A percentile compares a stretch with the other conserved stretches of the same genome.
Conservation (phyloP, 1,140 invertebrate species). For the Lepidostoma basale region DNA sequence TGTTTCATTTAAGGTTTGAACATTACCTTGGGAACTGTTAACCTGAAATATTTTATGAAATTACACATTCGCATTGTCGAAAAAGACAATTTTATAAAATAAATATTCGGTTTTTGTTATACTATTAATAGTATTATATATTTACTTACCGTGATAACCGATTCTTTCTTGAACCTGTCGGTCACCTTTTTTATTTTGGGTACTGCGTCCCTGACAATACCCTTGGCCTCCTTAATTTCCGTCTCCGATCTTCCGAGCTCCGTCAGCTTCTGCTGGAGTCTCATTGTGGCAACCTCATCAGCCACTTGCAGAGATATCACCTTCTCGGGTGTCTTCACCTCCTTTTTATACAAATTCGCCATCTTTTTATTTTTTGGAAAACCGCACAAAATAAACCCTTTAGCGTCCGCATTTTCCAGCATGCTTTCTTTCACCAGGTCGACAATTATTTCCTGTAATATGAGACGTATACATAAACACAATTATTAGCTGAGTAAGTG, state of each 20-base stretch:
- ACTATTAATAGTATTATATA: not conserved
- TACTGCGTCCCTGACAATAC: conserved; percentile 19
- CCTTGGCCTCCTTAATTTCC: conserved; percentile 17
- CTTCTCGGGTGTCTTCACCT: conserved; percentile 59
- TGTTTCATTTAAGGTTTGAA: conserved; percentile 14
- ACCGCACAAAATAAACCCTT: conserved; percentile 58
- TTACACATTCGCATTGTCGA: not conserved
- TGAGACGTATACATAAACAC: not conserved
- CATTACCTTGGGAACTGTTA: conserved; percentile 18
- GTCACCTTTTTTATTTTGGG: conserved; percentile 31
- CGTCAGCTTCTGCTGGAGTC: conserved; percentile 30
- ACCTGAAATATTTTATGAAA: conserved; percentile 1
- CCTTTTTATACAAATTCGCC: conserved; percentile 56
- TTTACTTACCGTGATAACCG: conserved; percentile 17
- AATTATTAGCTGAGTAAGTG: too few relatives aligned
- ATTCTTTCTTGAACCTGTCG: conserved; percentile 25
- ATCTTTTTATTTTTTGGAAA: conserved; percentile 58
- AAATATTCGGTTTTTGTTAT: too few relatives aligned
- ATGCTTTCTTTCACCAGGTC: conserved; percentile 60
- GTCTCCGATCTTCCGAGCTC: conserved; percentile 28
- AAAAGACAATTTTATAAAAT: not conserved
- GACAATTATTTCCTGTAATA: conserved; percentile 52
- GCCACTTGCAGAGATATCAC: conserved; percentile 57
- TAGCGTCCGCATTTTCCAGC: conserved; percentile 53
- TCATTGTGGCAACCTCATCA: conserved; percentile 49